Base-by-base conservation (phyloP, 2,888 invertebrate species). In the Mythimna impura region DNA sequence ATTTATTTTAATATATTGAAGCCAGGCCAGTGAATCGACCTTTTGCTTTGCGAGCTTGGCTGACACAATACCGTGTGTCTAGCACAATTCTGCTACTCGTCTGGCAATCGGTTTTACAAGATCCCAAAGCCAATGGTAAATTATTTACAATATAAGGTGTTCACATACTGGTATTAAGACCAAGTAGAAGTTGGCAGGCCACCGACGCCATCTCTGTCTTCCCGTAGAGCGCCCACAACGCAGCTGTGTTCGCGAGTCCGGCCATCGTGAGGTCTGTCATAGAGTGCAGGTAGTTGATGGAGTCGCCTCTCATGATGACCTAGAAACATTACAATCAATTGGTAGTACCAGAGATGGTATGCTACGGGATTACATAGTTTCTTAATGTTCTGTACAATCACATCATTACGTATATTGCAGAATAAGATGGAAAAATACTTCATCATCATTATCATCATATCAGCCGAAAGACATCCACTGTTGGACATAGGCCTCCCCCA, bases 161-260 rank as follows among this genome's bases (percentile, higher is more conserved):
- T 22, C 5, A 95, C 83, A 96, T 95, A 90, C 98, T 97, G 9
- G 98, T 97, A 89, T 98, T 98, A 30, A 98, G 96, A 85, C 98
- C 97, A 0, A 99, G 95, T 55, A 99, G 94, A 20, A 98, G 93
- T 91, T 99, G 99, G 66, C 98, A 97, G 91, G 97, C 98, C 52
- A 99, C 95, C 0, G 98, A 97, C 0, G 98, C 97, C 97, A 99
- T 97, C 92, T 98, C 98, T 1, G 98, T 97, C 92, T 98, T 98
- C 0, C 99, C 99, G 91, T 99, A 99, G 71, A 98, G 97, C 20
- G 97, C 97, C 99, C 99, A 99, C 14, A 99, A 95, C 0, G 98
- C 98, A 1, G 98, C 97, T 84, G 98, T 98, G 93, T 98, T 97
- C 0, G 98, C 97, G 84, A 98, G 97, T 34, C 98, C 98, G 80